These are phyloP conservation scores for Lithophane ornitopus DNA, from an alignment of 2,888 invertebrate genomes.

Conservation along the genomic window DNA sequence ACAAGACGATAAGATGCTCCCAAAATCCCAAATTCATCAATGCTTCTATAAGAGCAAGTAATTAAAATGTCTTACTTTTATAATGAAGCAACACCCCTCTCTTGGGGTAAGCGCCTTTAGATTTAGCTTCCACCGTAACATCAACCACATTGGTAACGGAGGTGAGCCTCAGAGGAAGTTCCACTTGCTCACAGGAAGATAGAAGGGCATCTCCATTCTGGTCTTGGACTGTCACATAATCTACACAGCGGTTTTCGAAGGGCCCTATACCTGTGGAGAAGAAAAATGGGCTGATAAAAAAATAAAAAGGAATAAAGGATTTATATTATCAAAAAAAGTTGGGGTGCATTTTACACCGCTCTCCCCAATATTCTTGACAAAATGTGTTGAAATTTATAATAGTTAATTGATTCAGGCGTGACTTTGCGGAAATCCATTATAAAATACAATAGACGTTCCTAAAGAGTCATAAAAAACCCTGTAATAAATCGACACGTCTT, in stretches of 20 bases:
- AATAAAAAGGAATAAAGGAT: not conserved
- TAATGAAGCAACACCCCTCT: conserved; percentile 92
- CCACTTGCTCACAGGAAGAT: conserved; percentile 90
- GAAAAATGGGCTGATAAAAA: not conserved
- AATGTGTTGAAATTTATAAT: too few relatives aligned
- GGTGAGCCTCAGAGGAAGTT: conserved; percentile 86
- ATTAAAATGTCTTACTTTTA: conserved; percentile 86
- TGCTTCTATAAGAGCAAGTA: not conserved
- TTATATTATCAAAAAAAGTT: not conserved
- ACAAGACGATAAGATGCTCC: not conserved
- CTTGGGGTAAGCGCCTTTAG: conserved; percentile 90
- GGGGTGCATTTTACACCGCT: not conserved
- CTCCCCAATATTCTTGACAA: not conserved
- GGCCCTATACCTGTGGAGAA: conserved; percentile 84
- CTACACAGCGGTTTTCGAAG: conserved; percentile 88
- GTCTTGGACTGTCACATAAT: conserved; percentile 88
- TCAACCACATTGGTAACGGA: conserved; percentile 87
- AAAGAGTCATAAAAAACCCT: too few relatives aligned
- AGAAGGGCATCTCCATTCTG: conserved; percentile 85
- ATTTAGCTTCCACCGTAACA: conserved; percentile 85
- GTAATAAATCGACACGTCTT: too few relatives aligned
- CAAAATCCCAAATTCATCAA: not conserved
- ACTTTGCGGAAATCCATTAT: too few relatives aligned
- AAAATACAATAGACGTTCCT: too few relatives aligned
- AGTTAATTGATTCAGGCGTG: too few relatives aligned